A percentile compares a stretch with the other conserved stretches of the same genome.
Evolutionary conservation across 2,888 invertebrate species (phyloP).

Genomic region (Notodonta dromedarius): DNA sequence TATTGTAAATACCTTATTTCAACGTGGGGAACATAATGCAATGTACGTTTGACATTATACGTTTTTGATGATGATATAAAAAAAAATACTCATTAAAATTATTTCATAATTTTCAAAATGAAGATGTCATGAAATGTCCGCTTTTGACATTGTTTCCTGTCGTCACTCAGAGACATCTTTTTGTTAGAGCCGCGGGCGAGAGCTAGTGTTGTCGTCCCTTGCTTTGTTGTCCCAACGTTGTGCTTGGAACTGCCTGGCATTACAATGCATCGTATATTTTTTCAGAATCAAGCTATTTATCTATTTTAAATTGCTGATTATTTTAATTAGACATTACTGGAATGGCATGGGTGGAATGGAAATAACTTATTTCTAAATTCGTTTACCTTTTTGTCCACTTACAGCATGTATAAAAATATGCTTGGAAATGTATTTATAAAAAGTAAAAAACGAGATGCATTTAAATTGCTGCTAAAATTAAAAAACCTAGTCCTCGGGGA

Average conservation of each 20-base stretch:
- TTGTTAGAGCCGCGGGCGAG: not conserved
- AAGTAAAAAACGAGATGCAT: not conserved
- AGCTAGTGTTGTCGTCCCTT: not conserved
- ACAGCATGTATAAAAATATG: too few relatives aligned
- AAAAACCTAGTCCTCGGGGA: conserved; percentile 33
- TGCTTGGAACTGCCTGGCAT: conserved; percentile 40
- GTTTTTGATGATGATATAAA: too few relatives aligned
- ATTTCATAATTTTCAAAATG: too few relatives aligned
- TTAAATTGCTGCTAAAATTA: conserved; percentile 21
- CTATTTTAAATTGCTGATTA: not conserved
- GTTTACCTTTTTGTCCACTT: too few relatives aligned
- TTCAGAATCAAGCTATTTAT: not conserved
- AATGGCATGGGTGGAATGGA: too few relatives aligned
- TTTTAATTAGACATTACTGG: too few relatives aligned
- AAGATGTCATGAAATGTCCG: not conserved
- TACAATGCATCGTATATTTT: conserved; percentile 38
- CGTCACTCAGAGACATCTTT: not conserved
- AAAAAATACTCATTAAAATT: too few relatives aligned
- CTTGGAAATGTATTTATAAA: too few relatives aligned
- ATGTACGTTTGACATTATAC: too few relatives aligned
- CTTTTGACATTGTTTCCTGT: not conserved
- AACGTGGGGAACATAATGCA: too few relatives aligned
- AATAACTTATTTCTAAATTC: too few relatives aligned
- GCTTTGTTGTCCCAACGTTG: conserved; percentile 14
- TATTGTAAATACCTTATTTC: too few relatives aligned